A percentile compares a stretch with the other conserved stretches of the same genome.
phyloP scores from a whole-genome alignment of 1,140 invertebrate genomes.

The Papilio helenus region DNA sequence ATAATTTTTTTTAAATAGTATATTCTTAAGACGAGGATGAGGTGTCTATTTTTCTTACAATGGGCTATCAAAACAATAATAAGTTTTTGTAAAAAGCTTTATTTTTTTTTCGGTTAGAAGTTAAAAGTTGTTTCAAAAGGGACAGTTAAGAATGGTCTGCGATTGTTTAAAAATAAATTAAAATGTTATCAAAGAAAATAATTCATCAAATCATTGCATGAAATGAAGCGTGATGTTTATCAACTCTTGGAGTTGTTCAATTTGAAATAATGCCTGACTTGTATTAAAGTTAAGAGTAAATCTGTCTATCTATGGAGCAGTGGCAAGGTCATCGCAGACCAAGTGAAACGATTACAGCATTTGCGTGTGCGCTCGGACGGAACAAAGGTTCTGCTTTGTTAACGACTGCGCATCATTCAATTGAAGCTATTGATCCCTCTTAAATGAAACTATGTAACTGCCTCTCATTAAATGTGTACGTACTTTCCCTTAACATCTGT shows the following conservation, averaged over 20 bases:
- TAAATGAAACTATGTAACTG: slow-evolving; percentile 27
- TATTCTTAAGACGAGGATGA: neutral
- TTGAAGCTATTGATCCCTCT: slow-evolving; percentile 35
- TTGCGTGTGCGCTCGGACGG: slow-evolving; percentile 9
- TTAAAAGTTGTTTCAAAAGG: neutral
- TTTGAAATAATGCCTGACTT: neutral
- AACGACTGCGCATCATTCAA: slow-evolving; percentile 27
- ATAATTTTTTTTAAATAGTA: neutral
- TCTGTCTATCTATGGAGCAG: slow-evolving; percentile 8
- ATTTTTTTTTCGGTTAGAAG: no score
- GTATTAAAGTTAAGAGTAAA: slow-evolving; percentile 3
- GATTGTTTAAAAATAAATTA: neutral
- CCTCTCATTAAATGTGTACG: neutral
- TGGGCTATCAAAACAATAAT: no score
- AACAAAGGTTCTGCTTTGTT: slow-evolving; percentile 33
- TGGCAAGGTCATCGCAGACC: slow-evolving; percentile 23
- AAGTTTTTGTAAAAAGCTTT: no score
- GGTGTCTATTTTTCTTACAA: neutral
- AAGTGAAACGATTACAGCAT: slow-evolving; percentile 31
- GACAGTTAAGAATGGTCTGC: neutral
- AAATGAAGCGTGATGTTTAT: neutral
- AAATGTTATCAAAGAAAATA: neutral
- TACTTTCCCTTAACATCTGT: slow-evolving; percentile 25
- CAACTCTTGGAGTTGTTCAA: neutral
- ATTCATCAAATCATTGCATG: neutral